These are phyloP conservation scores for Pelosia muscerda DNA, from an alignment of 2,888 invertebrate species.

Conservation along the genomic window DNA sequence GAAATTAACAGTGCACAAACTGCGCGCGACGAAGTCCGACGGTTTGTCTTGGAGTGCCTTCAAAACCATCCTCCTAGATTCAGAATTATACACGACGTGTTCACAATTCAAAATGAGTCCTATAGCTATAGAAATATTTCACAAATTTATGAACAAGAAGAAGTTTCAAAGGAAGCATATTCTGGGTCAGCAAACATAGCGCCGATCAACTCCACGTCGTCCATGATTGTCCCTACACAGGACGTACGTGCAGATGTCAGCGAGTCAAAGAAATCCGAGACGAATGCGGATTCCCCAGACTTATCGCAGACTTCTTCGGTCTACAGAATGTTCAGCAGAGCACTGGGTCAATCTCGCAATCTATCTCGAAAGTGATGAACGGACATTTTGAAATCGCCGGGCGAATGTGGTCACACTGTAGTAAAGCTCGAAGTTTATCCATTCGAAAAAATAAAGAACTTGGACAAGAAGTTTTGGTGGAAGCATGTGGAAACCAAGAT, in stretches of 20 bases:
- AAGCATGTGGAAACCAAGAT: neutral
- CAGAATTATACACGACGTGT: constrained; percentile 49
- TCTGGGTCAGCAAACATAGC: neutral
- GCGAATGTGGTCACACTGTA: constrained; percentile 40
- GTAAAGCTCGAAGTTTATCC: constrained; percentile 41
- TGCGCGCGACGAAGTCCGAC: constrained; percentile 35
- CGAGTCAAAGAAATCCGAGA: constrained; percentile 26
- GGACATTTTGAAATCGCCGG: constrained; percentile 42
- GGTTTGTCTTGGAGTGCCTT: constrained; percentile 49
- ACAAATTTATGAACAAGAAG: neutral
- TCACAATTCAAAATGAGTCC: constrained; percentile 45
- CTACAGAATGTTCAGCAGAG: constrained; percentile 44
- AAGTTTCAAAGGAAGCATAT: neutral
- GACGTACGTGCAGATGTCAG: constrained; percentile 36
- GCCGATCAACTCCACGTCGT: constrained; percentile 46
- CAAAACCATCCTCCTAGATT: constrained; percentile 44
- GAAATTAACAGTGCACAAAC: constrained; percentile 36
- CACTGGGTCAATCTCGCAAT: constrained; percentile 50
- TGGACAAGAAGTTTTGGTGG: neutral
- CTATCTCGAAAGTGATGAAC: constrained; percentile 46
- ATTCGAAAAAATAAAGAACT: neutral
- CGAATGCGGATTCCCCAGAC: constrained; percentile 25
- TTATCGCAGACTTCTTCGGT: constrained; percentile 48
- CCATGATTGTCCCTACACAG: constrained; percentile 46
- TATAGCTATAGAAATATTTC: constrained; percentile 23